Evolutionary conservation across 2,888 invertebrate genomes (phyloP), one percentile per base, ranked within the genome.

Genomic region (Hipparchia semele): DNA sequence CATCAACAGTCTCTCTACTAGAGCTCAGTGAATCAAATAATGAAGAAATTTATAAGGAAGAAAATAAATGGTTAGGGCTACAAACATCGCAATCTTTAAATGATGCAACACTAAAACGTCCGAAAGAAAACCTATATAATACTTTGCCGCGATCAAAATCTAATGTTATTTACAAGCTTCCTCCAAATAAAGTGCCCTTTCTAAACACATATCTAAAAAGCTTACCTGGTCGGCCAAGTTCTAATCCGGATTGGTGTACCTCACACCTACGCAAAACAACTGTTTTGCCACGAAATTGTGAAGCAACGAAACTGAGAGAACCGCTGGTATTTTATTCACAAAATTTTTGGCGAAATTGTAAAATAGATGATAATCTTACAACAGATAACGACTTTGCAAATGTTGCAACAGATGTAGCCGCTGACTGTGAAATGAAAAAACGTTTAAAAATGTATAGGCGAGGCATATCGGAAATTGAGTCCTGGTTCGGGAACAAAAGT

Each of bases 121-220:
- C 77, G 75, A 86, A 86, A 77, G 80, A 80, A 74, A 79, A 77
- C 75, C 82, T 83, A 75, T 79, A 77, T 75, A 82, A 83, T 71
- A 79, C 80, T 76, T 80, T 93, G 76, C 81, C 82, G 13, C 90
- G 94, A 74, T 94, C 92, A 23, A 89, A 90, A 82, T 93, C 94
- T 58, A 88, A 90, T 67, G 81, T 86, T 76, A 80, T 87, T 77
- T 93, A 91, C 82, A 86, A 86, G 75, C 86, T 84, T 54, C 94
- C 93, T 23, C 85, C 87, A 82, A 92, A 92, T 83, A 94, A 94
- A 82, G 87, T 94, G 84, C 90, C 91, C 73, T 94, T 94, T 83
- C 85, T 94, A 74, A 91, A 92, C 81, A 94, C 94, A 83, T 94
- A 94, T 83, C 87, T 94, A 84, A 94, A 90, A 87, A 94, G 94